phyloP scores from a whole-genome alignment of 2,888 invertebrate species.

The Macrosiphum euphorbiae region DNA sequence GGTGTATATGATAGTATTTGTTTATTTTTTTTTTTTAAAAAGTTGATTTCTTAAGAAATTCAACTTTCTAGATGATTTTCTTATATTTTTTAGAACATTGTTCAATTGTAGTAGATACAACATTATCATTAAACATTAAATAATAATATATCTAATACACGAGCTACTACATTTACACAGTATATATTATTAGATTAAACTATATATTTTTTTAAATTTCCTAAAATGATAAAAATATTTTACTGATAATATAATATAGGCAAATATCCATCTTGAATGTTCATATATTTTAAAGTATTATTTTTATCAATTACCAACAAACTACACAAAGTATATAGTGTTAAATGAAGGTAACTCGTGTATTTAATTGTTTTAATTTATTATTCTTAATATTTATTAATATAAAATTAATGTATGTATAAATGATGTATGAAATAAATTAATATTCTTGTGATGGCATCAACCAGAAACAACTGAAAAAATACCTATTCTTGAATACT shows the following conservation, averaged over 20 bases:
- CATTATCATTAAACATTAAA: neutral
- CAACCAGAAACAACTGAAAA: too few species aligned
- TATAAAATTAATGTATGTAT: too few species aligned
- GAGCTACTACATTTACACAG: too few species aligned
- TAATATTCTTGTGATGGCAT: neutral
- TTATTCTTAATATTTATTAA: too few species aligned
- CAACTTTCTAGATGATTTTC: neutral
- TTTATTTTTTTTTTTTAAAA: too few species aligned
- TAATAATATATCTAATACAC: too few species aligned
- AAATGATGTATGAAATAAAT: neutral
- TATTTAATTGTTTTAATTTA: neutral
- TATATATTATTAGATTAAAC: too few species aligned
- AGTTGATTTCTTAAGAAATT: neutral
- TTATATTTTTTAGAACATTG: neutral
- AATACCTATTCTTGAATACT: too few species aligned
- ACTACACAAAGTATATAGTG: neutral
- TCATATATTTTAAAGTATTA: neutral
- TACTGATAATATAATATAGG: neutral
- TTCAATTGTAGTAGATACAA: neutral
- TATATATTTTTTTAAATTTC: neutral
- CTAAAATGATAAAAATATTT: neutral
- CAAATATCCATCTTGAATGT: neutral
- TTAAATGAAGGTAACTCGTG: neutral
- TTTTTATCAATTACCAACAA: neutral
- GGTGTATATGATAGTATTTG: neutral